phyloP scores from a whole-genome alignment of 2,797 vertebrate species.

The Amphiprion clarkii region DNA sequence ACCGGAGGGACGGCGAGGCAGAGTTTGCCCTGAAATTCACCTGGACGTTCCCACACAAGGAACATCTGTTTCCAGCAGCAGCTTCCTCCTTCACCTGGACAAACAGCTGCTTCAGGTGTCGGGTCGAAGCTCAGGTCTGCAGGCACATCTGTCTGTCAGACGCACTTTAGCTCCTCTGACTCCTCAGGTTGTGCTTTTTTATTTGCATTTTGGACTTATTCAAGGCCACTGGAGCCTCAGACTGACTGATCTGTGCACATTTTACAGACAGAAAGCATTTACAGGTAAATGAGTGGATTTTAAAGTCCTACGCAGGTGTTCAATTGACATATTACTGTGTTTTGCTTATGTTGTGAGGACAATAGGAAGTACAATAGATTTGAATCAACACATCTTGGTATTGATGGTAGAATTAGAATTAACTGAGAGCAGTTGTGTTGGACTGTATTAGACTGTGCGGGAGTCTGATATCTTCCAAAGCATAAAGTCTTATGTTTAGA shows the following conservation, averaged over 20 bases:
- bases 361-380: background rate
- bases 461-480: background rate
- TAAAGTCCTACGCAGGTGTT: no score
- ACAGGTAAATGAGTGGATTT: no score
- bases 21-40: slow-evolving; percentile 59
- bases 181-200: no score
- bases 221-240: background rate
- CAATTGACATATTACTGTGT: no score
- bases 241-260: background rate
- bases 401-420: background rate
- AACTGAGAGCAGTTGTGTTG: background rate
- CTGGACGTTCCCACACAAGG: slow-evolving; percentile 23
- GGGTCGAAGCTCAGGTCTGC: slow-evolving; percentile 55
- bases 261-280: no score
- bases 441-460: background rate
- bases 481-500: background rate
- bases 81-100: slow-evolving; percentile 19
- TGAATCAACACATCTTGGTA: background rate
- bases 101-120: slow-evolving; percentile 42
- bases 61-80: slow-evolving; percentile 64
- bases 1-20: slow-evolving; percentile 42
- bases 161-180: no score
- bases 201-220: background rate
- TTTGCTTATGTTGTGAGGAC: no score
- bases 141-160: slow-evolving; percentile 25